Evolutionary conservation across 2,797 vertebrate genomes (phyloP), one percentile per base, ranked within the genome.

Genomic region (Ptychadena robeensis): DNA sequence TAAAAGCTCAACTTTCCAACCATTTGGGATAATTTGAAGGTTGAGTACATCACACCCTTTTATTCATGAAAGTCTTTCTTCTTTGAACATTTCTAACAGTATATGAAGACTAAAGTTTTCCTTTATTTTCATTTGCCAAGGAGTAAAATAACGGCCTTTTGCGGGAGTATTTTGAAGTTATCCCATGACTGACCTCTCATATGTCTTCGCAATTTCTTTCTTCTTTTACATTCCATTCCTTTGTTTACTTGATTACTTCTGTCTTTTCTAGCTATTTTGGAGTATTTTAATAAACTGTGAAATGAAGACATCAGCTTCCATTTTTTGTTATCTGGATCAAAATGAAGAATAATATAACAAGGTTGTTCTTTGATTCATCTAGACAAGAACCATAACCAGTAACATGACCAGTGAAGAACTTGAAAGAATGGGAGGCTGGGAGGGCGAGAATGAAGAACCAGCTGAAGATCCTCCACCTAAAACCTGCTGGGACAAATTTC

Each of bases 401-500:
- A 68, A 74, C 30, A 27, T 6, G 53, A 73, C 82, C 78, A 74
- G 69, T 5, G 61, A 61, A 80, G 88, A 86, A 5, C 66, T 86
- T 72, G 79, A 87, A 83, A 66, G 14, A 7, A 30, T 86, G 78
- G 79, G 68, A 30, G 79, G 80, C 2, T 73, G 81, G 81, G 85
- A 84, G n/a, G 87, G 88, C 35, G 87, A 88, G 70, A 61, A 31
- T 27, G 40, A 71, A 25, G 69, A 80, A 37, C 3, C 44, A 38
- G 71, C 27, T 31, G 48, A 66, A 0, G 67, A 34, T 40, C 4
- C 44, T 68, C 59, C 15, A 81, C 59, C 70, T 4, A 38, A 34
- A 68, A 30, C n/a, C 28, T 94, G 89, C 37, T 91, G 86, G 14
- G 91, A 89, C 25, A 94, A 88, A 82, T 91, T 97, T 69, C 95